Evolutionary conservation across 2,113 vertebrate species (phyloP).

Genomic region (Mormyrus iriodes): DNA sequence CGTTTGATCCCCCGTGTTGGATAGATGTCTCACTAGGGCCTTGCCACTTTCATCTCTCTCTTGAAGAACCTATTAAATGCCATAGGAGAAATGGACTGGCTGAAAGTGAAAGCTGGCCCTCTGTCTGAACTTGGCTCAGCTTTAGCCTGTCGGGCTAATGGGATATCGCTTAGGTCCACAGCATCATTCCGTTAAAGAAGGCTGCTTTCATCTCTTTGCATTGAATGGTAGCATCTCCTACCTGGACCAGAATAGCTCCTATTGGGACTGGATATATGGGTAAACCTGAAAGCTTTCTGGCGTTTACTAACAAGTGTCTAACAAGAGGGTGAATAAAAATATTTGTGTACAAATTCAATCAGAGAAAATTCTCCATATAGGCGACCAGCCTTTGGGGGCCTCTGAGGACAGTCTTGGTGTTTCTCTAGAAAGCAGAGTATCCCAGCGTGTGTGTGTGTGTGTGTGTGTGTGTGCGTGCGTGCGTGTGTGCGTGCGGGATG

Average conservation of each 20-base stretch:
- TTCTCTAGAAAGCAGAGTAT: neutral
- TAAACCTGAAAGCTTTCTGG: neutral
- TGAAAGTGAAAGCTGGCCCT: neutral
- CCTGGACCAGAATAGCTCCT: neutral
- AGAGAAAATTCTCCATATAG: neutral
- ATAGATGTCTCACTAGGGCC: neutral
- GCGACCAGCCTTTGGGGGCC: neutral
- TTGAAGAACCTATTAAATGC: slow-evolving; percentile 5
- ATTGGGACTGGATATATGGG: neutral
- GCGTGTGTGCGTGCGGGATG: neutral
- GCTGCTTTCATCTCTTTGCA: neutral
- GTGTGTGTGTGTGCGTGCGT: neutral
- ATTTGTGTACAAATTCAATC: neutral
- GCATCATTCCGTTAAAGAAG: neutral
- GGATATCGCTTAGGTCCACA: neutral
- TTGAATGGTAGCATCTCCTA: neutral
- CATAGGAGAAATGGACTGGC: neutral
- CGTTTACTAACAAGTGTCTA: neutral
- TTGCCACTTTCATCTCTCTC: neutral
- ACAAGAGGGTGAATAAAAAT: neutral
- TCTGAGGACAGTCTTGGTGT: neutral
- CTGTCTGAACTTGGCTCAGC: neutral
- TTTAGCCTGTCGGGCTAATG: neutral
- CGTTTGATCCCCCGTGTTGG: slow-evolving; percentile 1
- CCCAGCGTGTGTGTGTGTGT: too few relatives aligned